Percentiles rank a stretch among this genome's conserved stretches.
These are phyloP conservation scores for Helarctos malayanus DNA, from an alignment of 2,797 vertebrate genomes.

Conservation along the genomic window DNA sequence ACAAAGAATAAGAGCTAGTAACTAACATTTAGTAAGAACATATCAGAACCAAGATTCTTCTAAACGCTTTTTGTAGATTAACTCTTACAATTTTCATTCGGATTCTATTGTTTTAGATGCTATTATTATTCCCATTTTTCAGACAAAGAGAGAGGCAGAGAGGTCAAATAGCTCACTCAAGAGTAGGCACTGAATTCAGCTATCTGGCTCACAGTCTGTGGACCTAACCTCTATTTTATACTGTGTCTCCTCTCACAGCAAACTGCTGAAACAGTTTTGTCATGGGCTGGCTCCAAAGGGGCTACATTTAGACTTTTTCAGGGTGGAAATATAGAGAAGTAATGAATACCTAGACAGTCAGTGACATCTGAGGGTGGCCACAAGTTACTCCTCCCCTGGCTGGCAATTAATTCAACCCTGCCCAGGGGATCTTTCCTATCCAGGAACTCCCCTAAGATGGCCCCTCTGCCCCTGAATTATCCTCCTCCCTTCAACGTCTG, in stretches of 20 bases:
- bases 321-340: neutral
- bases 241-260: neutral
- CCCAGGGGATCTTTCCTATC: neutral
- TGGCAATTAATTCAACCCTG: neutral
- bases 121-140: neutral
- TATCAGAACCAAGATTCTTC: neutral
- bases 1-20: neutral
- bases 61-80: neutral
- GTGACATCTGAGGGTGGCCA: neutral
- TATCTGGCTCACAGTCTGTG: neutral
- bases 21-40: neutral
- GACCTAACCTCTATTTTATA: neutral
- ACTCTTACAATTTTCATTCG: neutral
- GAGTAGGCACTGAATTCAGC: neutral
- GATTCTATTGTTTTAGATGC: neutral
- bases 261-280: neutral
- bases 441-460: neutral
- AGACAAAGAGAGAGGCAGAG: neutral
- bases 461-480: too few relatives aligned
- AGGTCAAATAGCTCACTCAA: neutral
- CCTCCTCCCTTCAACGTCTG: neutral
- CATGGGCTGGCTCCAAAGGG: neutral
- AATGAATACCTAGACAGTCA: fast-evolving
- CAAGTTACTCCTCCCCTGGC: neutral
- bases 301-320: neutral